Conservation (phyloP, 2,888 invertebrate genomes). For the Thereva nobilitata region DNA sequence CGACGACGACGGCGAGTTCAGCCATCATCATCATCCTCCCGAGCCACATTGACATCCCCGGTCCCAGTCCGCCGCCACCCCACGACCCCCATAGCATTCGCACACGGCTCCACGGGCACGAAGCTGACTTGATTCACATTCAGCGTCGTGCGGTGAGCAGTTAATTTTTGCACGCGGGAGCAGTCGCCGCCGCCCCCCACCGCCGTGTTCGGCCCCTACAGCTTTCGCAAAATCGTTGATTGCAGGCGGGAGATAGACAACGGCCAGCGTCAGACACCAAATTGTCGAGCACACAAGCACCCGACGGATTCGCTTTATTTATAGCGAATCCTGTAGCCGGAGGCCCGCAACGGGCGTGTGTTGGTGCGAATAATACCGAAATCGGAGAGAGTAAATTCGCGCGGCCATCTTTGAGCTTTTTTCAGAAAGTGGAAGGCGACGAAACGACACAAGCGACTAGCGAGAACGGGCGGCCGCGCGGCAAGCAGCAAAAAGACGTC, state of each 20-base stretch:
- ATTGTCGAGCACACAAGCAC: too few species aligned
- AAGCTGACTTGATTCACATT: too few species aligned
- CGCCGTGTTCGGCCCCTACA: slow-evolving; percentile 10
- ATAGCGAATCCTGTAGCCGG: too few species aligned
- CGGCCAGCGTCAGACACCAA: too few species aligned
- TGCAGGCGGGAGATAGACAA: not conserved
- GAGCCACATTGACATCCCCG: not conserved
- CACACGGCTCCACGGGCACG: too few species aligned
- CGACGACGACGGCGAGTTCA: slow-evolving; percentile 14
- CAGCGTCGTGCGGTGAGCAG: not conserved
- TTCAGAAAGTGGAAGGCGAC: slow-evolving; percentile 25
- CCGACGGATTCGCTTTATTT: too few species aligned
- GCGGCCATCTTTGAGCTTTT: slow-evolving; percentile 34
- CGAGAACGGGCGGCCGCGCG: slow-evolving; percentile 6
- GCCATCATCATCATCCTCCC: slow-evolving; percentile 16
- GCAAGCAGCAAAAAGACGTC: slow-evolving; percentile 7
- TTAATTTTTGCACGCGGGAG: slow-evolving; percentile 33
- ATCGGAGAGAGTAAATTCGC: slow-evolving; percentile 14
- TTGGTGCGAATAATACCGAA: too few species aligned
- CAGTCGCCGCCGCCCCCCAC: slow-evolving; percentile 11
- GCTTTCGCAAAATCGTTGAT: slow-evolving; percentile 9
- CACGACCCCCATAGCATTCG: too few species aligned
- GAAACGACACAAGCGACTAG: not conserved
- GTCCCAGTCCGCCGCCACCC: too few species aligned
- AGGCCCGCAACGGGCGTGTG: too few species aligned